Base-by-base conservation (phyloP, 2,797 vertebrate species). In the Lepilemur septentrionalis region DNA sequence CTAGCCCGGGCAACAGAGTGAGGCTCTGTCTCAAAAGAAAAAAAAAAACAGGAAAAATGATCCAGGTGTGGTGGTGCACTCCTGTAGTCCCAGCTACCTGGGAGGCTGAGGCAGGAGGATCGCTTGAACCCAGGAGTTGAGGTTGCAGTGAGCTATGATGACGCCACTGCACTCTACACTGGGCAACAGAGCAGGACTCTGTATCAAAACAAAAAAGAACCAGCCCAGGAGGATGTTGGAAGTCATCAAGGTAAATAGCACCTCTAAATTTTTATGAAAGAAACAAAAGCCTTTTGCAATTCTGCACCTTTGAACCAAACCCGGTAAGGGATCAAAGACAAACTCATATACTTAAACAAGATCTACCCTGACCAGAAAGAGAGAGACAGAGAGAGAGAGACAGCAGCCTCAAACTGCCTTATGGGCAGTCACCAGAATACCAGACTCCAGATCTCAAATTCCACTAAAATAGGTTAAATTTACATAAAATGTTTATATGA, bases 381-480 rank as follows among this genome's bases (percentile, higher is more conserved):
- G 50, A 50, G 5, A 50, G 50, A 52, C 17, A 46, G 43, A 50
- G 15, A 87, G n/a, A 78, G 52, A 38, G 52, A 76, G 48, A 78
- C 14, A 41, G 25, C 30, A 78, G 63, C 28, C 61, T 93, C 82
- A 86, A 73, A 81, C n/a, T 28, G 22, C 52, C 35, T 75, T 75
- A 91, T 17, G 69, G 41, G 48, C 73, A 57, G 55, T 92, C 59
- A 80, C 38, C 38, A 48, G 46, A 80, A 43, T 52, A 76, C 23
- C 30, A 93, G n/a, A 93, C 7, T 25, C 75, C 30, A 86, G 46
- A 83, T 23, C 15, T 83, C 76, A 91, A 52, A 92, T 78, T 72
- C 63, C 32, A 76, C 35, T 92, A 82, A 89, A 88, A 63, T n/a
- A 91, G 48, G 35, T 55, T 93, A 89, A 70, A 82, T 55, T 69